Percentiles rank a stretch among this genome's conserved stretches.
Conservation (phyloP, 2,888 invertebrate genomes). For the Dexiosoma caninum region DNA sequence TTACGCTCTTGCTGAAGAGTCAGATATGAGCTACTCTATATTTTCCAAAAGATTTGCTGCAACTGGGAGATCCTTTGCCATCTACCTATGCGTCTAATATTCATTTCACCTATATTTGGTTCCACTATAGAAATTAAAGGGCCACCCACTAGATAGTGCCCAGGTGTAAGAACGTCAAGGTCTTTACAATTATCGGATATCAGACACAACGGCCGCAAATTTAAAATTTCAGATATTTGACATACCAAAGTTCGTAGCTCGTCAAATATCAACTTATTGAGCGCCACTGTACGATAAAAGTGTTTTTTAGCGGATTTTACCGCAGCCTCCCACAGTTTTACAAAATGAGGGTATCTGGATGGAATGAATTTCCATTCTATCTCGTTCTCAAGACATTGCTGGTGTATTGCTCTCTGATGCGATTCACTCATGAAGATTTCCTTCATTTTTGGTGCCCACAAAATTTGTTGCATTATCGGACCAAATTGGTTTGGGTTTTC, state of each 20-base stretch:
- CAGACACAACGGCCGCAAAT: neutral
- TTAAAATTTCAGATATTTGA: neutral
- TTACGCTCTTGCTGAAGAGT: conserved; percentile 52
- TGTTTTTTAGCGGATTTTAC: neutral
- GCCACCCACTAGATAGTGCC: neutral
- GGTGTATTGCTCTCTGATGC: too few species aligned
- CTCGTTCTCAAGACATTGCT: too few species aligned
- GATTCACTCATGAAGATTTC: too few species aligned
- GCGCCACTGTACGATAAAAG: neutral
- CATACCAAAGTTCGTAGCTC: neutral
- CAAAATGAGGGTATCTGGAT: neutral
- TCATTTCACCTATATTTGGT: neutral
- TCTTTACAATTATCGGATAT: neutral
- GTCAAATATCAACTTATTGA: neutral
- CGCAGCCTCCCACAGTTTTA: too few species aligned
- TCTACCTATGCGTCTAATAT: too few species aligned
- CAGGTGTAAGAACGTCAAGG: too few species aligned
- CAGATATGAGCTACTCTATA: conserved; percentile 42
- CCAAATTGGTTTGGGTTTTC: too few species aligned
- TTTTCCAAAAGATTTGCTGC: conserved; percentile 58
- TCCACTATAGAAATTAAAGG: neutral
- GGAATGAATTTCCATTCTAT: too few species aligned
- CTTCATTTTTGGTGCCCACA: too few species aligned
- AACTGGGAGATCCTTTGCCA: neutral
- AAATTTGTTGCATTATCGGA: too few species aligned